Evolutionary conservation across 2,888 invertebrate species (phyloP).

Genomic region (Chymomyza amoena): DNA sequence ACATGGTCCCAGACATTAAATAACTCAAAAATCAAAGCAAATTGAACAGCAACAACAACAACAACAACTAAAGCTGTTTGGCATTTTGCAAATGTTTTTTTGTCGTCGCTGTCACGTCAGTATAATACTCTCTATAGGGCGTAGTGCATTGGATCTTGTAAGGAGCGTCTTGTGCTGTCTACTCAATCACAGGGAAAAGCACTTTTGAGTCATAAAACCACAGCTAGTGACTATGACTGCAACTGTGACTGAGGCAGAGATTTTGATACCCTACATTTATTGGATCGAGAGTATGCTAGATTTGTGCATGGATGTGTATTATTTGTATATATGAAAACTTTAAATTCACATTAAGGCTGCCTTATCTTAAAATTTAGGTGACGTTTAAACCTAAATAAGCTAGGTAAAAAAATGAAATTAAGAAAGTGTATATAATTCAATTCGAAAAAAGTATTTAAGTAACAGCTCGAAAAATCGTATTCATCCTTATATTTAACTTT

Average conservation of each 20-base stretch:
- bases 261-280: constrained; percentile 7
- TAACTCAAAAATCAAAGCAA: background rate
- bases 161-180: constrained; percentile 25
- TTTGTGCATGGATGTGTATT: too few relatives aligned
- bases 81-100: background rate
- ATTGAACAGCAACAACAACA: background rate
- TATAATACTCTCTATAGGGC: background rate
- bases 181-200: constrained; percentile 50
- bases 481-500: too few relatives aligned
- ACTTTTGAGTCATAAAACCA: constrained; percentile 56
- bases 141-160: background rate
- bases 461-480: too few relatives aligned
- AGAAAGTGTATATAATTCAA: too few relatives aligned
- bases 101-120: background rate
- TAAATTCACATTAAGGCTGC: too few relatives aligned
- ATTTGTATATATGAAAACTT: too few relatives aligned
- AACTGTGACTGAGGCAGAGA: constrained; percentile 1
- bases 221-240: constrained; percentile 13
- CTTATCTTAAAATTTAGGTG: too few relatives aligned
- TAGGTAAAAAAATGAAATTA: too few relatives aligned
- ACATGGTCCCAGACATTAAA: background rate
- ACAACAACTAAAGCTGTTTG: background rate
- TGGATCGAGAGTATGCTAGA: too few relatives aligned
- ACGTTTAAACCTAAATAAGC: too few relatives aligned
- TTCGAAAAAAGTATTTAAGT: too few relatives aligned